These are phyloP conservation scores for Lepidochitona cinerea DNA, from an alignment of 2,888 invertebrate genomes.

Conservation along the genomic window DNA sequence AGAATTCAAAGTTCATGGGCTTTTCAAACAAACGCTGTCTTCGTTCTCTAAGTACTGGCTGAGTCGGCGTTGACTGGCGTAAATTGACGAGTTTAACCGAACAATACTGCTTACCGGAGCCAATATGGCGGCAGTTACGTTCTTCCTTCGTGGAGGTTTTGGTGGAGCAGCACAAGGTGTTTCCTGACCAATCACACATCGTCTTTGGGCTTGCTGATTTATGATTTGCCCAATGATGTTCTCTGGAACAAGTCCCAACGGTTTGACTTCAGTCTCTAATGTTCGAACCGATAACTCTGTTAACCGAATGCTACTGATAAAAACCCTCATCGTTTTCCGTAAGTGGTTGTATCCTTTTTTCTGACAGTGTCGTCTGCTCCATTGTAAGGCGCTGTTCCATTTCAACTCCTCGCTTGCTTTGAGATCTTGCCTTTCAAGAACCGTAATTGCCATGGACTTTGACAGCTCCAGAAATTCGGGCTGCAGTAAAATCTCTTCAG, in stretches of 20 bases:
- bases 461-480: not conserved
- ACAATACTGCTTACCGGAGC: not conserved
- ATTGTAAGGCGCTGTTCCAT: not conserved
- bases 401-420: not conserved
- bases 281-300: not conserved
- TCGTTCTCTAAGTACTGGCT: not conserved
- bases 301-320: not conserved
- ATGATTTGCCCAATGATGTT: not conserved
- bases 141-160: not conserved
- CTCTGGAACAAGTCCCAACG: not conserved
- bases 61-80: not conserved
- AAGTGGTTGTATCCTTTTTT: not conserved
- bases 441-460: not conserved
- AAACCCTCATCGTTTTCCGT: not conserved
- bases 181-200: conserved; percentile 6
- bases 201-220: not conserved
- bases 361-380: conserved; percentile 3
- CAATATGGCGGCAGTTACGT: not conserved
- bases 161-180: not conserved
- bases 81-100: not conserved
- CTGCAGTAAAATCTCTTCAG: not conserved
- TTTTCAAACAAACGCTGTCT: not conserved
- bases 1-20: not conserved
- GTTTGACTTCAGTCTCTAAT: not conserved
- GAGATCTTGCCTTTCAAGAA: not conserved